Evolutionary conservation across 2,797 vertebrate species (phyloP).

Genomic region (Pipistrellus kuhlii): DNA sequence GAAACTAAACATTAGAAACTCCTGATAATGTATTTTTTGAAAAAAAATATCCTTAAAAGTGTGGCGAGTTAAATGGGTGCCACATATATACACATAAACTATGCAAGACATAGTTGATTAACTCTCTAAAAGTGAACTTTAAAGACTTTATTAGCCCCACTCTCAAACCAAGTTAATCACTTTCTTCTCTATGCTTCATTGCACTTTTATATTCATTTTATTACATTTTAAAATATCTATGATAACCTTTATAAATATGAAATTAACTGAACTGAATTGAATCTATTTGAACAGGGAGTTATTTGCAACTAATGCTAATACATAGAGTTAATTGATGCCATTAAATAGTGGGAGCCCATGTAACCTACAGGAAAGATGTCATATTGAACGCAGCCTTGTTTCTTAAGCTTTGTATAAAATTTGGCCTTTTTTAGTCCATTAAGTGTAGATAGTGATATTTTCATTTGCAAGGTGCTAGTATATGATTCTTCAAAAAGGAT

Average conservation of each 20-base stretch:
- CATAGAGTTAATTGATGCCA: not conserved
- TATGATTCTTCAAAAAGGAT: not conserved
- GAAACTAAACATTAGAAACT: constrained; percentile 68
- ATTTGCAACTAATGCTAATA: not conserved
- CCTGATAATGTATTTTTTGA: constrained; percentile 69
- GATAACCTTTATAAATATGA: not conserved
- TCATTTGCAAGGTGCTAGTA: not conserved
- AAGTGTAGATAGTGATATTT: not conserved
- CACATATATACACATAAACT: not conserved
- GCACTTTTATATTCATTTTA: not conserved
- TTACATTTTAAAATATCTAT: not conserved
- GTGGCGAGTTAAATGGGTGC: constrained; percentile 7
- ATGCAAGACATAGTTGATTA: not conserved
- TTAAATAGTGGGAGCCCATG: not conserved
- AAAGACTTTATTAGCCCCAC: not conserved
- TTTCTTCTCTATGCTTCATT: not conserved
- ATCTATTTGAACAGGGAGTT: not conserved
- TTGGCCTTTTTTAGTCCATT: not conserved
- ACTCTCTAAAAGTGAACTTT: not conserved
- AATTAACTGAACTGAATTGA: not conserved
- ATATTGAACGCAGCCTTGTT: not conserved
- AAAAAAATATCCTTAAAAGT: constrained; percentile 75
- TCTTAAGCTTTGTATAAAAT: not conserved
- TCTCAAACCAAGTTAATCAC: not conserved
- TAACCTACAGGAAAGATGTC: not conserved